Base-by-base conservation (phyloP, 2,113 vertebrate genomes). In the Rhinopomastus cyanomelas region DNA sequence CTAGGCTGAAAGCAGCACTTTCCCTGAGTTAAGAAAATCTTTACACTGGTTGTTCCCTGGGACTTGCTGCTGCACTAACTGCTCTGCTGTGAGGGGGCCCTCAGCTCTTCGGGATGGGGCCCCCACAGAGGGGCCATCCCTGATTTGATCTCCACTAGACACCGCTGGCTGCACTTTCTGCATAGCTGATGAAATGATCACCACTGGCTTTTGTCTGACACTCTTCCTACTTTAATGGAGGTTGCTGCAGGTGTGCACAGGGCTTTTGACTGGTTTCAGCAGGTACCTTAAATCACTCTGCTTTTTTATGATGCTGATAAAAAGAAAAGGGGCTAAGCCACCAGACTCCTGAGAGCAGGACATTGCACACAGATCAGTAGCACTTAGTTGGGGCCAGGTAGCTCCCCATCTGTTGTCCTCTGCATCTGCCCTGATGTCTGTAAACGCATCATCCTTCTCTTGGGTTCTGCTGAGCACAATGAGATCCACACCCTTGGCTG, bases 211-310 rank as follows among this genome's bases (percentile, higher is more conserved):
- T 84, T 53, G 49, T 56, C 62, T 19, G 1, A 9, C 4, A 2
- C 37, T 55, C 62, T 81, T 74, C 20, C 20, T 64, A 7, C 61
- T 84, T 61, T 21, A 69, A 30, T 34, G 39, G n/a, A 48, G 29
- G 34, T 76, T 67, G 26, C 72, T 17, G 53, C 72, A 74, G 22
- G 12, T 0, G 0, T 14, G 16, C 37, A 62, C 9, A 26, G 18
- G 16, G 14, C 74, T 78, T 66, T 71, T 46, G 77, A 42, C 42
- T 22, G 17, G 29, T 72, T 81, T 85, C 84, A 60, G 34, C 34
- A 53, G n/a, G n/a, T 42, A 23, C 22, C 48, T 67, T 36, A 75
- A 84, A 75, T 61, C 61, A 64, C 32, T 8, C 18, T 29, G 27
- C 5, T 57, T 81, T 88, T 77, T 85, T 67, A 44, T 6, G 4